Conservation (phyloP, 92 coral and sea anemone genomes). For the Heteractis magnifica region DNA sequence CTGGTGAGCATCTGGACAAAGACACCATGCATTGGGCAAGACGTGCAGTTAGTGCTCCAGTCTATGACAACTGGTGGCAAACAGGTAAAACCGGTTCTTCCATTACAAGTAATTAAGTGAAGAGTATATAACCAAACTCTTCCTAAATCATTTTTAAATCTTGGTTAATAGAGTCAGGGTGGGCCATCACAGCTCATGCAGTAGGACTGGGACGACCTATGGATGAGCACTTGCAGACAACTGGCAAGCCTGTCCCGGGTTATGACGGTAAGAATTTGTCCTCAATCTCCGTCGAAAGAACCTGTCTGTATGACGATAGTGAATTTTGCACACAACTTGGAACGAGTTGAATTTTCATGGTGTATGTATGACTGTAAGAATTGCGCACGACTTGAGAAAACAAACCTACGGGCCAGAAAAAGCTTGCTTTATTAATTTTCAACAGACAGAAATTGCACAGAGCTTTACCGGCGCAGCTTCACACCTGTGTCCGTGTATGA, state of each 20-base stretch:
- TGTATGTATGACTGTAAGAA: too few relatives aligned
- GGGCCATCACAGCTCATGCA: conserved; percentile 98
- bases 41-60: conserved; percentile 88
- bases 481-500: too few relatives aligned
- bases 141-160: neutral
- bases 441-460: too few relatives aligned
- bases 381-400: too few relatives aligned
- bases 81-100: conserved; percentile 58
- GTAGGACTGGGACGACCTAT: conserved; percentile 96
- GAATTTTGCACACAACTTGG: neutral
- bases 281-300: too few relatives aligned
- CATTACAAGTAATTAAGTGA: neutral
- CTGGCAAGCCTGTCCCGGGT: conserved; percentile 97
- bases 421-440: too few relatives aligned
- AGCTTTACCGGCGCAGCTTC: too few relatives aligned
- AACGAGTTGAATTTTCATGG: too few relatives aligned
- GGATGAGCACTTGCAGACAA: conserved; percentile 90
- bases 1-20: conserved; percentile 97
- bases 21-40: conserved; percentile 92
- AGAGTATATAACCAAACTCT: neutral
- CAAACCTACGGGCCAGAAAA: too few relatives aligned
- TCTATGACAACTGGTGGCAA: conserved; percentile 99
- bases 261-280: conserved; percentile 62
- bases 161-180: conserved; percentile 78
- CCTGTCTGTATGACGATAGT: too few relatives aligned